These are phyloP conservation scores for Melinaea marsaeus DNA, from an alignment of 2,888 invertebrate species.

Conservation along the genomic window DNA sequence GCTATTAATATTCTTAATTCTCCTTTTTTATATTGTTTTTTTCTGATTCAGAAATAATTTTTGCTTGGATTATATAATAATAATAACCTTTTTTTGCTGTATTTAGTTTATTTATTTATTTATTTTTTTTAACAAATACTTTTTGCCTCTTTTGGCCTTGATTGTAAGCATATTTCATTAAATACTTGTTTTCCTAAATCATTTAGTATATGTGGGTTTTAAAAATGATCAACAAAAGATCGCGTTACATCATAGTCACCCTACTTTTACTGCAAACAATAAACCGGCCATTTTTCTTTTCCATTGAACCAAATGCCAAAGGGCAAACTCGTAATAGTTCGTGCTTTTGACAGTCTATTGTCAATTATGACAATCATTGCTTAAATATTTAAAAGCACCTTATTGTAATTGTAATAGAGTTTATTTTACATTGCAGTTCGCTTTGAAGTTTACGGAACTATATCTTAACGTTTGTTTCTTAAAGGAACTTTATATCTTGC, in stretches of 20 bases:
- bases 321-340: conserved; percentile 41
- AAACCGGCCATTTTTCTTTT: conserved; percentile 38
- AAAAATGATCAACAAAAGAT: too few species aligned
- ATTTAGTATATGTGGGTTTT: neutral
- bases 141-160: too few species aligned
- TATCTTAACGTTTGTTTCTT: neutral
- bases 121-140: too few species aligned
- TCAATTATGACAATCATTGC: conserved; percentile 5
- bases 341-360: conserved; percentile 37
- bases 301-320: conserved; percentile 41
- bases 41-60: too few species aligned
- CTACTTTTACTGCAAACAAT: conserved; percentile 15
- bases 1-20: too few species aligned
- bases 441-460: neutral
- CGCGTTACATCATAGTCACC: conserved; percentile 10
- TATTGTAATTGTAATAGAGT: neutral
- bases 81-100: too few species aligned
- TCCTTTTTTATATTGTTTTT: too few species aligned
- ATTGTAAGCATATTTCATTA: too few species aligned
- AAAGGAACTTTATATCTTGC: too few species aligned
- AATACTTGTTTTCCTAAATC: neutral
- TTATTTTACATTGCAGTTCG: too few species aligned
- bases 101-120: too few species aligned
- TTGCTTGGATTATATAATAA: too few species aligned
- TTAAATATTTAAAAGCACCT: neutral